Base-by-base conservation (phyloP, 2,797 vertebrate species). In the Sebastes matsubarae region DNA sequence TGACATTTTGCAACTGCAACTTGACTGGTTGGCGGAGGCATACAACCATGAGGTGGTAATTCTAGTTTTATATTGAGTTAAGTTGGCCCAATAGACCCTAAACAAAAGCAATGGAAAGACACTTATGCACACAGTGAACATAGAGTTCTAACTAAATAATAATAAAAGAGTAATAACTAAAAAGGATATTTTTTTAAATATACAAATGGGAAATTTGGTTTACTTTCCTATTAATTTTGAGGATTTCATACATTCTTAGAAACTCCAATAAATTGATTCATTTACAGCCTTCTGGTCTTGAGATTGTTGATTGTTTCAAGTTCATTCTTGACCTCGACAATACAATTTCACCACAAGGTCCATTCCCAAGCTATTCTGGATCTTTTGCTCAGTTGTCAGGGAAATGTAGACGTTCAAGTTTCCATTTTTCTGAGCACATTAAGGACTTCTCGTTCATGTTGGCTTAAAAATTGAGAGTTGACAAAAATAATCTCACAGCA, bases 41-140 rank as follows among this genome's bases (percentile, higher is more conserved):
- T n/a, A 52, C 16, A 52, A 0, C 8, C 16, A 0, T 0, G 0
- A 20, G 18, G 46, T 52, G 20, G 42, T 46, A 46, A 46, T 18
- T 52, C 50, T 9, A 52, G 50, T 20, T 68, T 38, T 5, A 8
- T 54, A 20, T 22, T 68, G 10, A 54, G 32, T 61, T 1, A 52
- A 9, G 0, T 3, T 13, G 13, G 20, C 18, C n/a, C 22, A 8
- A 8, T 38, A 7, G 2, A 24, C 22, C 7, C 2, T 8, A 14
- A 42, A 54, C 30, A 30, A 42, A 2, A 59, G 12, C 52, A 25
- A 65, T 27, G 29, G 12, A 67, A 22, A 66, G 2, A 32, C 9
- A n/a, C 9, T 12, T 11, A 29, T 12, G 8, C 22, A 65, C 13
- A 32, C 7, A 27, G 32, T 52, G 60, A 60, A 32, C 13, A 27